A percentile compares a stretch with the other conserved stretches of the same genome.
phyloP scores from a whole-genome alignment of 1,140 invertebrate genomes.

The Drosophila grimshawi region DNA sequence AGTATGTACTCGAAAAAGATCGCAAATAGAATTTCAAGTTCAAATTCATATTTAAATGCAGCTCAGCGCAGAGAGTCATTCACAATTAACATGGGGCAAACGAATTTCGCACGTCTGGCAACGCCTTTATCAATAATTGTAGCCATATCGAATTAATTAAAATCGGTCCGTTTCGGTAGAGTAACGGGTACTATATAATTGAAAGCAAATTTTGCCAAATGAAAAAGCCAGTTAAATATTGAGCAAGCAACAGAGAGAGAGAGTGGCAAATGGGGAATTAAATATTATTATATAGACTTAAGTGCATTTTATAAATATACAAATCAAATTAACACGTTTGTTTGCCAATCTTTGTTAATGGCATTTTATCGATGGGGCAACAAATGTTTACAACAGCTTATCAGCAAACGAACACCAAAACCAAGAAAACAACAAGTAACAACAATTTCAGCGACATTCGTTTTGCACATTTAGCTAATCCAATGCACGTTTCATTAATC shows the following conservation, averaged over 20 bases:
- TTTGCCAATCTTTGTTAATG: background rate
- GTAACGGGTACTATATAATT: no score
- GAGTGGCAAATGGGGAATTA: no score
- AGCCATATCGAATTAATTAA: background rate
- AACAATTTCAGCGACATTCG: slow-evolving; percentile 3
- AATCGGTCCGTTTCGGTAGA: no score
- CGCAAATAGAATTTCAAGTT: slow-evolving; percentile 57
- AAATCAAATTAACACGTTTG: no score
- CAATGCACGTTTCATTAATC: slow-evolving; percentile 38
- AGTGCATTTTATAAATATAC: no score
- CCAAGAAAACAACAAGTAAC: no score
- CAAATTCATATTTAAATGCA: slow-evolving; percentile 44
- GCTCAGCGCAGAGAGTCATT: slow-evolving; percentile 3
- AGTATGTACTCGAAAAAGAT: background rate
- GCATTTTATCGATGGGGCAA: background rate
- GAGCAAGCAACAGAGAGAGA: no score
- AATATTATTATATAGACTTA: no score
- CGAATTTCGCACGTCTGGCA: slow-evolving; percentile 6
- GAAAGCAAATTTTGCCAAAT: no score
- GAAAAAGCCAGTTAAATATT: no score
- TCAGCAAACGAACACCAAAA: no score
- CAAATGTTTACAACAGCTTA: background rate
- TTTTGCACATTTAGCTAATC: slow-evolving; percentile 28
- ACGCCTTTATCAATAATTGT: background rate
- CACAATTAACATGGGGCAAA: slow-evolving; percentile 3